These are phyloP conservation scores for Piprites chloris DNA, from an alignment of 2,113 vertebrate genomes.

Conservation along the genomic window DNA sequence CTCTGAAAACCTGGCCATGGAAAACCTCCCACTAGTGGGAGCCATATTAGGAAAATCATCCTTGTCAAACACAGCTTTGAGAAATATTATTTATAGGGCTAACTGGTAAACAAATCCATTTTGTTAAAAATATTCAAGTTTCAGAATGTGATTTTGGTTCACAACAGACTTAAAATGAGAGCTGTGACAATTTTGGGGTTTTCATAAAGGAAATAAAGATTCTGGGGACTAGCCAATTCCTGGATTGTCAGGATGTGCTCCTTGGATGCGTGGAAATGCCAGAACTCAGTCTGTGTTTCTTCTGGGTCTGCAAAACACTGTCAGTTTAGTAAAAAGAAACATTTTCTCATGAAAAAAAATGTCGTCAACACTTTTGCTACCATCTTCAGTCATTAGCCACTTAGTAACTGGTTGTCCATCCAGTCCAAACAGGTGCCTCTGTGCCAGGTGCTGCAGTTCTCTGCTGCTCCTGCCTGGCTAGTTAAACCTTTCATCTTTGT, in stretches of 20 bases:
- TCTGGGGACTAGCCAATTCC: neutral
- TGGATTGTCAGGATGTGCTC: neutral
- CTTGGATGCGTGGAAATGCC: rapidly evolving
- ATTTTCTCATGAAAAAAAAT: neutral
- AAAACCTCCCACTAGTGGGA: neutral
- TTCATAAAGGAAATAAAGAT: neutral
- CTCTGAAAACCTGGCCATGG: slow-evolving; percentile 34
- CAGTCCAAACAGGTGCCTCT: neutral
- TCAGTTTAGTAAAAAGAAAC: neutral
- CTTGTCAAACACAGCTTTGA: slow-evolving; percentile 42
- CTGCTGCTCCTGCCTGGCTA: neutral
- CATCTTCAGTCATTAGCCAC: neutral
- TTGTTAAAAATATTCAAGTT: neutral
- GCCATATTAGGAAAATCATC: slow-evolving; percentile 35
- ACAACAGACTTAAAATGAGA: slow-evolving; percentile 3
- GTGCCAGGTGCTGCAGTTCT: rapidly evolving
- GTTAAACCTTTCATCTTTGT: neutral
- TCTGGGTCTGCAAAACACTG: neutral
- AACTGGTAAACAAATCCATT: slow-evolving; percentile 38
- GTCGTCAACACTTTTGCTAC: neutral
- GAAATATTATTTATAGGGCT: slow-evolving; percentile 38
- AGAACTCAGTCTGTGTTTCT: neutral
- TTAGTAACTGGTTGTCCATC: neutral
- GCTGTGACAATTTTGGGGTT: neutral
- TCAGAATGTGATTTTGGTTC: slow-evolving; percentile 8